Evolutionary conservation across 2,113 vertebrate genomes (phyloP).

Genomic region (Gopherus flavomarginatus): DNA sequence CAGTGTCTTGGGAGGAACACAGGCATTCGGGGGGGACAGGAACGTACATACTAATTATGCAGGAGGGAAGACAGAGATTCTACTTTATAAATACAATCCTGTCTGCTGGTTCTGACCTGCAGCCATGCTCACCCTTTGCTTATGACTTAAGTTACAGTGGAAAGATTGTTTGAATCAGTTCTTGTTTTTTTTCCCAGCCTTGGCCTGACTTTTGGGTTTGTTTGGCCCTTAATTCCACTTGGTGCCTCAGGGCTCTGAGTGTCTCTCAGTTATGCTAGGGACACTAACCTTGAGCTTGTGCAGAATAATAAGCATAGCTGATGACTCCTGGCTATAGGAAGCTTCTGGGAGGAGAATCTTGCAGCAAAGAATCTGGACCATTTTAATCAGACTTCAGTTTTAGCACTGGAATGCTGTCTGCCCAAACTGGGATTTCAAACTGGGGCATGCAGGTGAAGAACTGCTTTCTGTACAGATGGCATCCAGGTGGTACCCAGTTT

Average conservation of each 20-base stretch:
- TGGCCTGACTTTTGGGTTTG: slow-evolving; percentile 46
- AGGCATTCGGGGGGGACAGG: neutral
- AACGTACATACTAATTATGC: neutral
- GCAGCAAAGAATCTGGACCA: neutral
- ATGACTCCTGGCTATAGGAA: neutral
- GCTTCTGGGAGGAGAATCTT: neutral
- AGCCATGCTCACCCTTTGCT: neutral
- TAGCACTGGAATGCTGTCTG: neutral
- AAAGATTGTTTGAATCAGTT: slow-evolving; percentile 61
- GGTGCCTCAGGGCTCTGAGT: slow-evolving; percentile 4
- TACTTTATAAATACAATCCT: neutral
- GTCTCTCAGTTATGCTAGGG: slow-evolving; percentile 57
- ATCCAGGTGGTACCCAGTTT: slow-evolving; percentile 27
- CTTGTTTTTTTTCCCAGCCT: slow-evolving; percentile 47
- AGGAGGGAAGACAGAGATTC: neutral
- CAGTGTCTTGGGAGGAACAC: neutral
- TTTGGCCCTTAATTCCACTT: slow-evolving; percentile 35
- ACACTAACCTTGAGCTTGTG: slow-evolving; percentile 40
- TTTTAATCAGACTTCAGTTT: neutral
- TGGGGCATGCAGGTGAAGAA: neutral
- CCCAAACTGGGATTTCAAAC: neutral
- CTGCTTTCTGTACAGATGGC: neutral
- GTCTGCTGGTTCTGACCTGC: neutral
- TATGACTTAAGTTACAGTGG: slow-evolving; percentile 33
- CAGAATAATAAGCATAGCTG: neutral